These are phyloP conservation scores for Pseudochromis fuscus DNA, from an alignment of 2,797 vertebrate species.

Conservation along the genomic window DNA sequence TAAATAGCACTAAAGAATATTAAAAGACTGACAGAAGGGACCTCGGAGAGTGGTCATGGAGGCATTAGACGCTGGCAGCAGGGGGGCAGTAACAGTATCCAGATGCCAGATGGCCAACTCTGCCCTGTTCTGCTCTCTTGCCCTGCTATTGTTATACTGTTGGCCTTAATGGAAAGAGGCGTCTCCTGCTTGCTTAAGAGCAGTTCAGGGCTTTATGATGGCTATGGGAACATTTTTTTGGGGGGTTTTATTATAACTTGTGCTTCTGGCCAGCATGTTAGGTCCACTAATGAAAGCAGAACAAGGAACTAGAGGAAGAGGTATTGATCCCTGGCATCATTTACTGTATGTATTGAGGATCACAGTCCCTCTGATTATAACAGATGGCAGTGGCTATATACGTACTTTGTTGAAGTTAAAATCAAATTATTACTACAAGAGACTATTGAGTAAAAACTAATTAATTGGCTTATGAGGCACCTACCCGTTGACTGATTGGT, in stretches of 20 bases:
- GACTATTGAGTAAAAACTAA: background rate
- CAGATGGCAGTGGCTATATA: background rate
- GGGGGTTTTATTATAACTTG: no score
- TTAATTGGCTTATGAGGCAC: conserved; percentile 35
- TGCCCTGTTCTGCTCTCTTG: conserved; percentile 33
- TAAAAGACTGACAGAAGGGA: conserved; percentile 62
- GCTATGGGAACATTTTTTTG: background rate
- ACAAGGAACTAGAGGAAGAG: background rate
- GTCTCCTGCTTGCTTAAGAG: conserved; percentile 20
- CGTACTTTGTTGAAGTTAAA: background rate
- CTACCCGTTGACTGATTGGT: conserved; percentile 87
- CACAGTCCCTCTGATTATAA: background rate
- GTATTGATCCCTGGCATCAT: background rate
- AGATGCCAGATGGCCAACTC: conserved; percentile 67
- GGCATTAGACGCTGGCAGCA: conserved; percentile 50
- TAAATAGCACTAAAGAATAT: conserved; percentile 58
- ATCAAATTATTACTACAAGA: background rate
- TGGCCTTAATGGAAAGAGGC: conserved; percentile 27
- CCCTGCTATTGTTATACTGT: conserved; percentile 51
- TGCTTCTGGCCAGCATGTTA: background rate
- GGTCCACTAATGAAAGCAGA: background rate
- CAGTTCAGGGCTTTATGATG: conserved; percentile 22
- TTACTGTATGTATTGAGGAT: background rate
- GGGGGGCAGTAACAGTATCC: conserved; percentile 60
- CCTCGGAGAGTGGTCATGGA: conserved; percentile 39